These are phyloP conservation scores for Gallinago jamesoni DNA, from an alignment of 2,113 vertebrate genomes.

Conservation along the genomic window DNA sequence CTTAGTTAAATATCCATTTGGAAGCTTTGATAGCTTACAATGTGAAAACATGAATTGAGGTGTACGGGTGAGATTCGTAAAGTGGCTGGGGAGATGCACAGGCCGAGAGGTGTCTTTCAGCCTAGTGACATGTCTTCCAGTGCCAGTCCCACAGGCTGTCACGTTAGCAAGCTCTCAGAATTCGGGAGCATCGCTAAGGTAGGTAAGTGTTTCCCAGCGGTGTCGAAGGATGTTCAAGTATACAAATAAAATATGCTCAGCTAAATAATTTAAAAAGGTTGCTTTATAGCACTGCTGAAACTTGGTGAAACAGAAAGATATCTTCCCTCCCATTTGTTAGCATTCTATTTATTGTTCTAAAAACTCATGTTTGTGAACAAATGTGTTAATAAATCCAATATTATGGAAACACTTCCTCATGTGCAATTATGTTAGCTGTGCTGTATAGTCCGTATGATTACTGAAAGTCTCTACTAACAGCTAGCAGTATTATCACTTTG, in stretches of 20 bases:
- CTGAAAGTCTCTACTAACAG: background rate
- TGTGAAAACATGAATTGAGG: background rate
- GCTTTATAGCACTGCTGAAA: background rate
- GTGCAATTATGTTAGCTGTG: background rate
- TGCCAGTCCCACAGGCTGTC: background rate
- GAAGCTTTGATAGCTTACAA: background rate
- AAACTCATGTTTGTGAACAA: accelerated
- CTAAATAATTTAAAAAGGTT: background rate
- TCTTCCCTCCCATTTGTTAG: background rate
- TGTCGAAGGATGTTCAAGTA: background rate
- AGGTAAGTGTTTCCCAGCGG: background rate
- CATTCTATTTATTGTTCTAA: background rate
- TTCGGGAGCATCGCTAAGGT: accelerated
- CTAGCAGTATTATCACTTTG: background rate
- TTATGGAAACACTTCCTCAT: background rate
- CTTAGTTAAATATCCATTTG: background rate
- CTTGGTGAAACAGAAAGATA: background rate
- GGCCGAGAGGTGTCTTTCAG: background rate
- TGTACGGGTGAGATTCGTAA: background rate
- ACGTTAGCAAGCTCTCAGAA: background rate
- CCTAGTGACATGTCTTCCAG: background rate
- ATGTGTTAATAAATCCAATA: background rate
- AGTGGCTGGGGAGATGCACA: background rate
- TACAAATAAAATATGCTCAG: background rate
- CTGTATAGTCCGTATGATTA: background rate